Evolutionary conservation across 1,140 invertebrate genomes (phyloP).

Genomic region (Phthorimaea operculella): DNA sequence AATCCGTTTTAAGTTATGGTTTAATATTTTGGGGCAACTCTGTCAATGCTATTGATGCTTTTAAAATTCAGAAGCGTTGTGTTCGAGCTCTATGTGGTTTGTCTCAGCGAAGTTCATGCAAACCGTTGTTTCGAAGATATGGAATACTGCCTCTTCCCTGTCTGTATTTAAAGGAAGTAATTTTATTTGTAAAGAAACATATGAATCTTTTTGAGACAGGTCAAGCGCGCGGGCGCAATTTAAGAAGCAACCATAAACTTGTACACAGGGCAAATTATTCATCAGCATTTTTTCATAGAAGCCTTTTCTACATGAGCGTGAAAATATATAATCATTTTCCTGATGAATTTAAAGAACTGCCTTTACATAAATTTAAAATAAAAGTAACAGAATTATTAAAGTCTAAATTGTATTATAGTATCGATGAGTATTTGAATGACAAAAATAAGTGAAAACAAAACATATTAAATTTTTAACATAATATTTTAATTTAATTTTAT

Average conservation of each 20-base stretch:
- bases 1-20: not conserved
- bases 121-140: not conserved
- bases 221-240: not conserved
- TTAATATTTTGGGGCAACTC: conserved; percentile 2
- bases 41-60: not conserved
- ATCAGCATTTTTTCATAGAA: not conserved
- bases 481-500: too few relatives aligned
- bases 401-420: not conserved
- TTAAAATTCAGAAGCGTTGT: conserved; percentile 2
- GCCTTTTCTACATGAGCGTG: not conserved
- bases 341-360: not conserved
- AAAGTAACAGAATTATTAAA: not conserved
- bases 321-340: not conserved
- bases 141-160: not conserved
- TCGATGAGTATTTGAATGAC: not conserved
- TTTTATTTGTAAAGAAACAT: not conserved
- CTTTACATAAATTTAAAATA: not conserved
- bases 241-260: not conserved
- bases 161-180: not conserved
- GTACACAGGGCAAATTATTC: not conserved
- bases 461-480: too few relatives aligned
- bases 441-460: not conserved
- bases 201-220: not conserved
- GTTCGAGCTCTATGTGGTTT: not conserved
- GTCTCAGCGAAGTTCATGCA: not conserved